Evolutionary conservation across 1,140 invertebrate genomes (phyloP).

Genomic region (Zophobas atratus): DNA sequence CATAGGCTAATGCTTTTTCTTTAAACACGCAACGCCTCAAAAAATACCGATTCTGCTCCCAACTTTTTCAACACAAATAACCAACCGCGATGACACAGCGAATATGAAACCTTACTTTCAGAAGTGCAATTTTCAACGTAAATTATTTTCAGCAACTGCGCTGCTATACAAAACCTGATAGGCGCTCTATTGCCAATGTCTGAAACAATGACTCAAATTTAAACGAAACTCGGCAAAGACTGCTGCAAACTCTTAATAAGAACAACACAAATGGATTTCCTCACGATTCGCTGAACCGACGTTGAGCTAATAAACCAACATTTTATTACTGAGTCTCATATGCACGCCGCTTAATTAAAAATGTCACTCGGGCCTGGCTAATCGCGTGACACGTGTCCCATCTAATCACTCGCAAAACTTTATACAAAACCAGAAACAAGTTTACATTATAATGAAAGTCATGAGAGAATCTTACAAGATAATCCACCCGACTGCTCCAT

Average conservation of each 20-base stretch:
- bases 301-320: no score
- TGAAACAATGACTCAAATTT: conserved; percentile 15
- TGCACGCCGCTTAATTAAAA: no score
- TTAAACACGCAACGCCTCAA: conserved; percentile 44
- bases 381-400: no score
- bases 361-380: no score
- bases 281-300: neutral
- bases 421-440: no score
- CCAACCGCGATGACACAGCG: conserved; percentile 36
- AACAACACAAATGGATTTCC: conserved; percentile 23
- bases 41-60: conserved; percentile 2
- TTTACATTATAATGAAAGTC: no score
- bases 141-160: conserved; percentile 40
- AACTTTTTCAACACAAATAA: conserved; percentile 26
- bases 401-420: no score
- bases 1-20: conserved; percentile 47
- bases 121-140: neutral
- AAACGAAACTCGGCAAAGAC: neutral
- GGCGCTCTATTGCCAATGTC: neutral
- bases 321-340: no score
- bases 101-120: conserved; percentile 22
- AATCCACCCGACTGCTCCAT: no score
- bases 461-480: no score
- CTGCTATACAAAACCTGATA: neutral
- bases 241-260: conserved; percentile 21